Conservation (phyloP, 1,140 invertebrate species). For the Hylaeus volcanicus region DNA sequence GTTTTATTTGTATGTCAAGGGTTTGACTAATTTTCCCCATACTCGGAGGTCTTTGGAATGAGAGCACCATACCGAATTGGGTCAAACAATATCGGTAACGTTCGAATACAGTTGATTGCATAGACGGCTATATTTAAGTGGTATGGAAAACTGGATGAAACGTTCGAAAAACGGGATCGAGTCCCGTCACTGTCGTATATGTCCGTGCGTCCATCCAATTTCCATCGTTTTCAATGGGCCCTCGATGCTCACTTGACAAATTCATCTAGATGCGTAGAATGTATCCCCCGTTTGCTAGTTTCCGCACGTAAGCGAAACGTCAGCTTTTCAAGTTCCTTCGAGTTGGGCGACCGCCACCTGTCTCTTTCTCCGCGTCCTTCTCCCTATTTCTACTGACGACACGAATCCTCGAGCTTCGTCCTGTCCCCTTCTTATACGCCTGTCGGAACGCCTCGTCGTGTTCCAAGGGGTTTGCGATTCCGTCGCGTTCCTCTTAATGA, state of each 20-base stretch:
- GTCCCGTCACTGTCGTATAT: conserved; percentile 7
- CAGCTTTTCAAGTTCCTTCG: conserved; percentile 70
- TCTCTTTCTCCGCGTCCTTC: background rate
- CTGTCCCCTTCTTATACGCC: background rate
- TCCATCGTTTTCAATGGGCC: conserved; percentile 51
- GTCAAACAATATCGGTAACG: background rate
- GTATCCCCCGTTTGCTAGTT: conserved; percentile 66
- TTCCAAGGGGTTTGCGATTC: conserved; percentile 18
- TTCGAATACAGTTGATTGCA: background rate
- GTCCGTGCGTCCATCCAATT: conserved; percentile 55
- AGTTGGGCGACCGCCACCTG: conserved; percentile 50
- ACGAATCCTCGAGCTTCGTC: background rate
- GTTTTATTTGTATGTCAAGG: no score
- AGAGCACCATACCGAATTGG: no score
- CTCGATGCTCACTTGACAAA: conserved; percentile 70
- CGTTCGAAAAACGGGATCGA: background rate
- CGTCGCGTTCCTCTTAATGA: background rate
- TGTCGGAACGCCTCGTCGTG: background rate
- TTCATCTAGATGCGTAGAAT: conserved; percentile 64
- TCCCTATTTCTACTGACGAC: conserved; percentile 4
- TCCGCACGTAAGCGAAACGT: conserved; percentile 77
- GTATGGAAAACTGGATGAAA: background rate
- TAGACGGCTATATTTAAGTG: background rate
- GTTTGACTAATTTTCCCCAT: no score
- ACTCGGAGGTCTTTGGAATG: background rate